These are phyloP conservation scores for Peromyscus maniculatus DNA, from an alignment of 2,113 vertebrate genomes.

Conservation along the genomic window DNA sequence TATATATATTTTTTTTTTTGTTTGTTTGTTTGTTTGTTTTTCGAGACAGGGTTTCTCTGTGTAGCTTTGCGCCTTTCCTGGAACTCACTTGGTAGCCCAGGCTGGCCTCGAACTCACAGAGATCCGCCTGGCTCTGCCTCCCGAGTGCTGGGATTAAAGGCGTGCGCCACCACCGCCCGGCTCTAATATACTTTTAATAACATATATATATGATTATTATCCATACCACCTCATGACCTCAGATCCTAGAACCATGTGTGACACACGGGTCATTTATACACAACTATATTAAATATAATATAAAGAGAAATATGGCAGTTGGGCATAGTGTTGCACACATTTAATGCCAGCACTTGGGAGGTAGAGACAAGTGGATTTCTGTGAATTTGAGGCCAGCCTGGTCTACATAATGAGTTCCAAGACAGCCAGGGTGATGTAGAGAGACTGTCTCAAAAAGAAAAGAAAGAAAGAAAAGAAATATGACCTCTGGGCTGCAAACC, in stretches of 20 bases:
- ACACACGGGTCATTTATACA: background rate
- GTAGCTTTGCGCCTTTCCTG: too few species aligned
- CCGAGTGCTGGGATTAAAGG: too few species aligned
- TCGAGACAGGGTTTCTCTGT: too few species aligned
- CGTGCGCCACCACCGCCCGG: too few species aligned
- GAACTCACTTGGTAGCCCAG: too few species aligned
- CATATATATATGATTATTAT: background rate
- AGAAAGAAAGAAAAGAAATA: background rate
- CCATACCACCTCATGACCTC: background rate
- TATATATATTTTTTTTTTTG: too few species aligned
- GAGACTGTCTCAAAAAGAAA: background rate
- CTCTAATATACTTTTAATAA: background rate
- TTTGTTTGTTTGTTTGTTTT: too few species aligned
- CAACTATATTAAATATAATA: background rate
- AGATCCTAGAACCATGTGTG: background rate
- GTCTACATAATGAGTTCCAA: background rate
- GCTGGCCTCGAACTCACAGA: too few species aligned
- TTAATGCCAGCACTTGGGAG: background rate
- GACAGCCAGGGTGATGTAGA: background rate
- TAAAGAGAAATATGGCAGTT: background rate
- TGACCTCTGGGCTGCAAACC: background rate
- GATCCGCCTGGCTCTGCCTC: too few species aligned
- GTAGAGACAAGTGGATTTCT: background rate
- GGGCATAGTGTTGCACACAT: background rate
- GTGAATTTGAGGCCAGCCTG: background rate